Conservation (phyloP, 2,113 vertebrate species). For the Heptranchias perlo region DNA sequence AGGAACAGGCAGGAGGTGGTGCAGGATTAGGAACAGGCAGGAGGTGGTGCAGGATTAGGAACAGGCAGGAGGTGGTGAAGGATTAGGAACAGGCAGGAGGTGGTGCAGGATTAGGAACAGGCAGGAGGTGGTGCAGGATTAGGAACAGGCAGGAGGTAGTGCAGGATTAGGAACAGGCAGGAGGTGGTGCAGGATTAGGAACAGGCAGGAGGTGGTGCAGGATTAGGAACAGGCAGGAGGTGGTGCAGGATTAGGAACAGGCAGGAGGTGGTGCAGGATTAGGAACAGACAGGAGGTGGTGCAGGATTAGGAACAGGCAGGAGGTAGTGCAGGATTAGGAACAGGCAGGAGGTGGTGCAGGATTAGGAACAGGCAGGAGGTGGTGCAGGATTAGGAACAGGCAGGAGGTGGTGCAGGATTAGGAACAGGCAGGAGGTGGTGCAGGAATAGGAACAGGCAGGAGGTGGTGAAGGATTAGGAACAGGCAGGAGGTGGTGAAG, state of each 20-base stretch:
- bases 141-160: neutral
- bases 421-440: neutral
- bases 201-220: neutral
- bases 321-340: neutral
- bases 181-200: neutral
- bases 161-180: neutral
- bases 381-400: neutral
- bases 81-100: too few relatives aligned
- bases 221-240: neutral
- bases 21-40: neutral
- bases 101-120: neutral
- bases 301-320: neutral
- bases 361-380: neutral
- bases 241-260: neutral
- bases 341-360: neutral
- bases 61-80: neutral
- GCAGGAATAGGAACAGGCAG: neutral
- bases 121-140: neutral
- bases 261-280: neutral
- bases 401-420: neutral
- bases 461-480: neutral
- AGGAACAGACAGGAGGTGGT: neutral
- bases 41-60: neutral
- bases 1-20: neutral
- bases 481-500: neutral